phyloP scores from a whole-genome alignment of 2,113 vertebrate genomes.

The Callipepla californica region DNA sequence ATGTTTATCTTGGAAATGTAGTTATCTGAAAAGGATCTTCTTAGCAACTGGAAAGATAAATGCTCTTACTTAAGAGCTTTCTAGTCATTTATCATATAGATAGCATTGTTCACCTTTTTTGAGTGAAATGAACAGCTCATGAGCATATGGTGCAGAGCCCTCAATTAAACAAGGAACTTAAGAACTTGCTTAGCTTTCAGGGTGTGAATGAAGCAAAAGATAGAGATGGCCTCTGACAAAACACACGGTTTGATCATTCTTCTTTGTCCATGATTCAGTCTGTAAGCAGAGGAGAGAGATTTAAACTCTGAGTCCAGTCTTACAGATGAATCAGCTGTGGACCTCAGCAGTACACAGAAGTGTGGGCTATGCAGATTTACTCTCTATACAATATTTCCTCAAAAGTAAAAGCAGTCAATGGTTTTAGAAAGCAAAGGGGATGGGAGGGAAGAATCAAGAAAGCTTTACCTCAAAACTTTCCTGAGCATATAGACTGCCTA shows the following conservation, averaged over 20 bases:
- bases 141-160: slow-evolving; percentile 15
- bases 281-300: neutral
- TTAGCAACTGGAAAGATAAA: slow-evolving; percentile 43
- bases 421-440: neutral
- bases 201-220: neutral
- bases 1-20: neutral
- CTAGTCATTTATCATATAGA: slow-evolving; percentile 39
- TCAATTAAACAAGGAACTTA: slow-evolving; percentile 31
- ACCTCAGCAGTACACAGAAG: neutral
- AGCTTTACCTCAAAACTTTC: neutral
- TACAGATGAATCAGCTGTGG: neutral
- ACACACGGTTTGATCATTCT: neutral
- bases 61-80: neutral
- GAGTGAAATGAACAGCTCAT: slow-evolving; percentile 34
- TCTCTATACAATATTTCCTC: neutral
- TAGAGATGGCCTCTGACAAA: neutral
- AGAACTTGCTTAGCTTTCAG: slow-evolving; percentile 35
- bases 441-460: too few relatives aligned
- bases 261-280: neutral
- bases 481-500: neutral
- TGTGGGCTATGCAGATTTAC: neutral
- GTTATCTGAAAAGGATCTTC: slow-evolving; percentile 2
- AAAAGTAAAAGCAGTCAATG: neutral
- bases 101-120: slow-evolving; percentile 46
- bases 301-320: neutral